phyloP scores from a whole-genome alignment of 2,797 vertebrate genomes.

The Dendrocincla tyrannina region DNA sequence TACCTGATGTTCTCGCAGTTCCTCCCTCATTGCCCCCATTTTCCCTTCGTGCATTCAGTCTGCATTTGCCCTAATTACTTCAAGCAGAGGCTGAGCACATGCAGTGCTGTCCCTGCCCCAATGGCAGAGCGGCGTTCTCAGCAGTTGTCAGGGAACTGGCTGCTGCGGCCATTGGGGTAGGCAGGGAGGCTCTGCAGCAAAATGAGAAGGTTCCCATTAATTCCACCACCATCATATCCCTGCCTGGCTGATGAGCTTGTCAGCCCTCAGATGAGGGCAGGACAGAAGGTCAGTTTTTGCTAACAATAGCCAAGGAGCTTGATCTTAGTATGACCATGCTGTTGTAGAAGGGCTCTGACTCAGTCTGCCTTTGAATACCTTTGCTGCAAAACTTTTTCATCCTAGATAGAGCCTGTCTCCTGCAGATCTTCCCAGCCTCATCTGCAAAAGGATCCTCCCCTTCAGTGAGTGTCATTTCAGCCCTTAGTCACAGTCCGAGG shows the following conservation, averaged over 20 bases:
- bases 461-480: neutral
- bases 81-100: neutral
- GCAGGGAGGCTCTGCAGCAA: neutral
- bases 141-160: neutral
- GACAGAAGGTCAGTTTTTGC: neutral
- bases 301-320: neutral
- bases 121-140: rapidly evolving
- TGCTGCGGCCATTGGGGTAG: neutral
- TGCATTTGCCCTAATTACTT: neutral
- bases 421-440: neutral
- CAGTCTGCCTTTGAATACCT: neutral
- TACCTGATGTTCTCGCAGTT: neutral
- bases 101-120: neutral
- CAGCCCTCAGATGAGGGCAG: neutral
- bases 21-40: neutral
- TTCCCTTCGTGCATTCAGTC: neutral
- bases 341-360: neutral
- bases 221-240: neutral
- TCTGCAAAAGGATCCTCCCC: neutral
- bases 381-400: neutral
- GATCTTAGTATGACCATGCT: neutral
- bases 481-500: neutral
- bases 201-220: neutral
- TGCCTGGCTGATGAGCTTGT: neutral
- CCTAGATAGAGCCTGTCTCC: neutral